Evolutionary conservation across 2,113 vertebrate genomes (phyloP).

Genomic region (Zootoca vivipara): DNA sequence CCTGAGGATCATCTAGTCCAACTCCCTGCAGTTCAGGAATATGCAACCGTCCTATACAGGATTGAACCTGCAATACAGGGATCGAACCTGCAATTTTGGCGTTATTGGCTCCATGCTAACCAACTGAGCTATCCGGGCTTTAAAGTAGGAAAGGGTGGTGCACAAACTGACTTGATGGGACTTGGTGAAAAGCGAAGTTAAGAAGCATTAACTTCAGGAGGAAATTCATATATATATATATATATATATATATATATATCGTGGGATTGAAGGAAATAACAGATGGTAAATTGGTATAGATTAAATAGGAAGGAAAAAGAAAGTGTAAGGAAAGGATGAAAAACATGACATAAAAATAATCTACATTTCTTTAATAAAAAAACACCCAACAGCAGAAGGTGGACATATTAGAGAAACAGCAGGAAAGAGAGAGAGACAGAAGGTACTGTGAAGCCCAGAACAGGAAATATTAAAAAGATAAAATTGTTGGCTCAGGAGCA

Average conservation of each 20-base stretch:
- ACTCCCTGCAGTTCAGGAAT: too few relatives aligned
- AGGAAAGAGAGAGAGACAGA: slow-evolving; percentile 21
- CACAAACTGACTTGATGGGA: background rate
- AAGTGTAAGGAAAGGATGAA: background rate
- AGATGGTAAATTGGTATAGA: background rate
- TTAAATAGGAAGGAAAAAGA: background rate
- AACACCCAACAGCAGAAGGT: slow-evolving; percentile 17
- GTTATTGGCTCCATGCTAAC: too few relatives aligned
- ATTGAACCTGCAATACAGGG: too few relatives aligned
- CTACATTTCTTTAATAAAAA: background rate
- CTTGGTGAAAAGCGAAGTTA: background rate
- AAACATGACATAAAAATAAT: slow-evolving; percentile 1
- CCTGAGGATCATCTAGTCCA: too few relatives aligned
- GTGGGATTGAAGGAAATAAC: background rate
- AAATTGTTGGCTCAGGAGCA: background rate
- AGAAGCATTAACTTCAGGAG: background rate
- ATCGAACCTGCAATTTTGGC: too few relatives aligned
- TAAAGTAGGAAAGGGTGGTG: background rate
- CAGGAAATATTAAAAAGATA: slow-evolving; percentile 28
- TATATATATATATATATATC: too few relatives aligned
- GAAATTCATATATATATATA: too few relatives aligned
- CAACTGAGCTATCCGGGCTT: too few relatives aligned
- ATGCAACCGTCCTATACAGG: too few relatives aligned
- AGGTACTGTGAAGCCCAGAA: slow-evolving; percentile 28
- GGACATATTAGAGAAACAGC: slow-evolving; percentile 35